Conservation (phyloP, 2,797 vertebrate species). For the Cuculus canorus region DNA sequence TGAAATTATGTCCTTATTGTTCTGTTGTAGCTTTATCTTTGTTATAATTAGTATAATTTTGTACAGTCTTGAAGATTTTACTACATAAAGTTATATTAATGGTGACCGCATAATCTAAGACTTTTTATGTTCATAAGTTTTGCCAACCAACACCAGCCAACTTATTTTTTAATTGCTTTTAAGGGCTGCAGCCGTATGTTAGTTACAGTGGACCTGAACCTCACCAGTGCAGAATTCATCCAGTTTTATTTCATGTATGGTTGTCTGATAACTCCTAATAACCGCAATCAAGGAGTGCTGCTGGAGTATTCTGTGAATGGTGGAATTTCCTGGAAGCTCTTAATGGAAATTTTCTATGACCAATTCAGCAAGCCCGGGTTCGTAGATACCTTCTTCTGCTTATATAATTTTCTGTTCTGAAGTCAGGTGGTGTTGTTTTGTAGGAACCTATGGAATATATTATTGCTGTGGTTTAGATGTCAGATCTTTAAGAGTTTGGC, state of each 20-base stretch:
- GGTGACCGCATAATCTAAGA: not conserved
- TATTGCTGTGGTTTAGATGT: not conserved
- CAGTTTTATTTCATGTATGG: constrained; percentile 99
- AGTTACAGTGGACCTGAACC: constrained; percentile 94
- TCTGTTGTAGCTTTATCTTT: not conserved
- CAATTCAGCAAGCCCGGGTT: constrained; percentile 98
- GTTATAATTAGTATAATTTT: not conserved
- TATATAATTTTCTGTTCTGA: not conserved
- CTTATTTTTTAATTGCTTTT: constrained; percentile 14
- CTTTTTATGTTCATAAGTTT: not conserved
- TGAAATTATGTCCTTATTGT: not conserved
- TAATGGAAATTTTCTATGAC: constrained; percentile 97
- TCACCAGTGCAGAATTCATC: constrained; percentile 96
- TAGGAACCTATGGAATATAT: not conserved
- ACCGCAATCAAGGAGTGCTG: constrained; percentile 95
- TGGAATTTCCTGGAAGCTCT: constrained; percentile 92
- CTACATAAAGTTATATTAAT: not conserved
- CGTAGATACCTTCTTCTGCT: constrained; percentile 55
- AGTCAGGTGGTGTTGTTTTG: not conserved
- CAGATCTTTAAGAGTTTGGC: not conserved
- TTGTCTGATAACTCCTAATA: constrained; percentile 93
- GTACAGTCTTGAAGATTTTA: not conserved
- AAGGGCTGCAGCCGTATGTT: constrained; percentile 94
- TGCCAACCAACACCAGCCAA: not conserved
- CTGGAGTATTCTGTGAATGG: constrained; percentile 96